Percentiles rank a stretch among this genome's conserved stretches.
These are phyloP conservation scores for Temnothorax ravouxi DNA, from an alignment of 2,888 invertebrate species.

Conservation along the genomic window DNA sequence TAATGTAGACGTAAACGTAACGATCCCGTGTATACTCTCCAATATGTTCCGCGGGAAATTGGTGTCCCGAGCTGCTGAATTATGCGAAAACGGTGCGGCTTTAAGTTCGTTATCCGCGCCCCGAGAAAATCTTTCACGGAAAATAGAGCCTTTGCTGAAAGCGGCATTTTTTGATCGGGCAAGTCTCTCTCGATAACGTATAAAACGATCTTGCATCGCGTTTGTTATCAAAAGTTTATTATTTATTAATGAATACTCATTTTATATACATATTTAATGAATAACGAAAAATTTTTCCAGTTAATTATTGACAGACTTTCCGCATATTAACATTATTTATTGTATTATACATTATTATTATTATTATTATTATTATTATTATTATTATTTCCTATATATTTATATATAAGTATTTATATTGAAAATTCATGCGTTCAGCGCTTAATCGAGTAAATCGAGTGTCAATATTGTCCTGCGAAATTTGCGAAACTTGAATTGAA, in stretches of 20 bases:
- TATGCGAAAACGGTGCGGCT: conserved; percentile 36
- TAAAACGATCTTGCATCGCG: neutral
- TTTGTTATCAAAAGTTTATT: neutral
- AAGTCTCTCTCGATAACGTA: neutral
- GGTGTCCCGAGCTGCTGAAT: conserved; percentile 39
- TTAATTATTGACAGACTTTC: neutral
- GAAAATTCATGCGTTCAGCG: neutral
- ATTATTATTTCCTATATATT: neutral
- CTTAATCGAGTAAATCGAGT: neutral
- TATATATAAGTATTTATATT: neutral
- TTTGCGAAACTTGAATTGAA: conserved; percentile 24
- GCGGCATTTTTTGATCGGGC: neutral
- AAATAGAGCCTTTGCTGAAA: neutral
- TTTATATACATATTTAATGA: neutral
- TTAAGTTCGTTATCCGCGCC: conserved; percentile 36
- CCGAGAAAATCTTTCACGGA: neutral
- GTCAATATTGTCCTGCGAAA: neutral
- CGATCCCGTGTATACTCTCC: conserved; percentile 37
- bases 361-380: neutral
- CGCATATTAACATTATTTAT: conserved; percentile 9
- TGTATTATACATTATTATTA: neutral
- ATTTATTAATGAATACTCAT: neutral
- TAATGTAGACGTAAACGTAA: conserved; percentile 58
- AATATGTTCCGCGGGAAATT: conserved; percentile 58
- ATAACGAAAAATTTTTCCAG: too few species aligned